Evolutionary conservation across 2,888 invertebrate species (phyloP).

Genomic region (Aleiodes alternator): DNA sequence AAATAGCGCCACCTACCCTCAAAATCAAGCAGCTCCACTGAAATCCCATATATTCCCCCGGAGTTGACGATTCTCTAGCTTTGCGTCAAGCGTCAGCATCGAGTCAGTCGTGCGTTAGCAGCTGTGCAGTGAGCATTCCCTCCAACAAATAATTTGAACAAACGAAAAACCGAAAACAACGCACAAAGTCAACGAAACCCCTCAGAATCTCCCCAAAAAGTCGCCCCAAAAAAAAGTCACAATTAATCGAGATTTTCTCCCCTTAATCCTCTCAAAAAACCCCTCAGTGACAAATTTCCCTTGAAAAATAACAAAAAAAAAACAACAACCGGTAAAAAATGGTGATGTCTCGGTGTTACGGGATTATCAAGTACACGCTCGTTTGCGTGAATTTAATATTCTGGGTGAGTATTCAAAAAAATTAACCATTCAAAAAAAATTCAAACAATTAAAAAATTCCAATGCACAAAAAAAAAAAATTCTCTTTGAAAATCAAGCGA

Average conservation of each 20-base stretch:
- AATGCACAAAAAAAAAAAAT: too few species aligned
- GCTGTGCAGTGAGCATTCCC: slow-evolving; percentile 2
- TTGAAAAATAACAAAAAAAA: slow-evolving; percentile 8
- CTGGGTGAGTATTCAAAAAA: slow-evolving; percentile 79
- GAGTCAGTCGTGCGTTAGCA: slow-evolving; percentile 24
- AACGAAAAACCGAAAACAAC: slow-evolving; percentile 4
- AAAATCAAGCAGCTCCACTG: not conserved
- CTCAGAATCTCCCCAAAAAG: slow-evolving; percentile 8
- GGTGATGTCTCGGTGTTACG: slow-evolving; percentile 84
- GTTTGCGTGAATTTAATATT: slow-evolving; percentile 84
- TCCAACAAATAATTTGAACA: not conserved
- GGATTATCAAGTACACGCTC: slow-evolving; percentile 83
- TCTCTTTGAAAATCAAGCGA: too few species aligned
- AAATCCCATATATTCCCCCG: slow-evolving; percentile 23
- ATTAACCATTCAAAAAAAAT: not conserved
- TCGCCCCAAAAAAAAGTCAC: not conserved
- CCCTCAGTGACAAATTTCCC: not conserved
- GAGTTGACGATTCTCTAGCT: not conserved
- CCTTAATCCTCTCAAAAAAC: slow-evolving; percentile 5
- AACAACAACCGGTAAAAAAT: slow-evolving; percentile 73
- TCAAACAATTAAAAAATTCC: not conserved
- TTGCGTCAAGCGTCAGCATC: slow-evolving; percentile 21
- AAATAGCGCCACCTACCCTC: not conserved
- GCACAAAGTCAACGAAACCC: not conserved
- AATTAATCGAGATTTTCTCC: not conserved